Percentiles rank a stretch among this genome's conserved stretches.
These are phyloP conservation scores for Galerucella nymphaeae DNA, from an alignment of 2,888 invertebrate species.

Conservation along the genomic window DNA sequence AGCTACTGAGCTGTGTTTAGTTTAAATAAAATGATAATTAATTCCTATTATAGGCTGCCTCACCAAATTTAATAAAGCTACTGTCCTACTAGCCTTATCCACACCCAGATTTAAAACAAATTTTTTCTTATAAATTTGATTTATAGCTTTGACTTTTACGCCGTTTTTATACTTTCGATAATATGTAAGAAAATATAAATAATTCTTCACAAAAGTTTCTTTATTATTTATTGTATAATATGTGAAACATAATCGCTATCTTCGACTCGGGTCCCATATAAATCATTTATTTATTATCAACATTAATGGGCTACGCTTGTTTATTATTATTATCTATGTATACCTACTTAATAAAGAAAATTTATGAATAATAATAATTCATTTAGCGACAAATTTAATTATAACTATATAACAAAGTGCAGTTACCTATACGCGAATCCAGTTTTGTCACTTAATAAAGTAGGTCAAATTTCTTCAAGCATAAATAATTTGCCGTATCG, in stretches of 20 bases:
- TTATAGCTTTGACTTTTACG: too few species aligned
- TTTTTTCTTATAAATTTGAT: too few species aligned
- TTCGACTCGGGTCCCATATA: background rate
- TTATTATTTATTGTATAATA: background rate
- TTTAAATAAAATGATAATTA: too few species aligned
- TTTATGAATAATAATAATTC: slow-evolving; percentile 2
- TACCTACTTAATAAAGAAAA: background rate
- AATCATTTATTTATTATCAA: background rate
- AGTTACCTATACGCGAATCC: background rate
- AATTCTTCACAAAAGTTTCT: too few species aligned
- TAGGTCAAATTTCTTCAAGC: slow-evolving; percentile 2
- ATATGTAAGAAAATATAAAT: too few species aligned
- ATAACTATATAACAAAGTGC: background rate
- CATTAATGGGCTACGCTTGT: background rate
- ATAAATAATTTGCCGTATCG: background rate
- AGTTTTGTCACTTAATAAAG: background rate
- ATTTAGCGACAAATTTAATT: background rate
- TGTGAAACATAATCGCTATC: background rate
- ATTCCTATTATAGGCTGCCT: too few species aligned
- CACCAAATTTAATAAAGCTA: too few species aligned
- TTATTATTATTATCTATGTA: background rate
- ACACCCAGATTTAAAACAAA: too few species aligned
- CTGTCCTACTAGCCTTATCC: too few species aligned
- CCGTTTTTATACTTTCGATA: too few species aligned
- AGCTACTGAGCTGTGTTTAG: background rate